Conservation (phyloP, 1,140 invertebrate genomes). For the Drosophila sp. region DNA sequence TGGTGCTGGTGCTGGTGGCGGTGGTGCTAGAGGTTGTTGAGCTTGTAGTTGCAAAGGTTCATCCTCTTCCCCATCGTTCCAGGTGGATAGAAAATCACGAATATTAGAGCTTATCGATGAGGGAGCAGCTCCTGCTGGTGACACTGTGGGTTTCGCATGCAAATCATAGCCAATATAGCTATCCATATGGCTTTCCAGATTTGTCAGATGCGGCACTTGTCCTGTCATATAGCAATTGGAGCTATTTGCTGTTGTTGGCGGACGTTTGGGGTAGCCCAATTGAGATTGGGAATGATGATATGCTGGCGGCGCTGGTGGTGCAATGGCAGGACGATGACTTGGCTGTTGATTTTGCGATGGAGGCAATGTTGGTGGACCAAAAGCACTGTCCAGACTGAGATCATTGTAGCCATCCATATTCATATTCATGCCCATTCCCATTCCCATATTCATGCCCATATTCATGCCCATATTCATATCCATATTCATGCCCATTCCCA, state of each 20-base stretch:
- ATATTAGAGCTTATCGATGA: constrained; percentile 57
- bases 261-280: constrained; percentile 65
- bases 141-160: constrained; percentile 30
- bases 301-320: constrained; percentile 19
- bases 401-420: constrained; percentile 66
- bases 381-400: constrained; percentile 59
- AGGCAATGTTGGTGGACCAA: constrained; percentile 19
- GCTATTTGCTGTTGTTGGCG: neutral
- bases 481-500: constrained; percentile 44
- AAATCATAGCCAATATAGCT: constrained; percentile 59
- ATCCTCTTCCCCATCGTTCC: constrained; percentile 82
- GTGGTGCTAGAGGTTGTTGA: neutral
- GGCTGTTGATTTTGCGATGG: constrained; percentile 29
- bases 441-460: constrained; percentile 18
- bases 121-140: constrained; percentile 21
- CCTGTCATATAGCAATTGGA: constrained; percentile 50
- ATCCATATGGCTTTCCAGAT: constrained; percentile 62
- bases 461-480: constrained; percentile 45
- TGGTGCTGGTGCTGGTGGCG: neutral
- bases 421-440: constrained; percentile 43
- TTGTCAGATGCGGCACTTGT: constrained; percentile 35
- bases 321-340: constrained; percentile 17
- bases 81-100: constrained; percentile 77
- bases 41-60: neutral
- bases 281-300: constrained; percentile 7